phyloP scores from a whole-genome alignment of 2,113 vertebrate species.

The Gobio gobio region DNA sequence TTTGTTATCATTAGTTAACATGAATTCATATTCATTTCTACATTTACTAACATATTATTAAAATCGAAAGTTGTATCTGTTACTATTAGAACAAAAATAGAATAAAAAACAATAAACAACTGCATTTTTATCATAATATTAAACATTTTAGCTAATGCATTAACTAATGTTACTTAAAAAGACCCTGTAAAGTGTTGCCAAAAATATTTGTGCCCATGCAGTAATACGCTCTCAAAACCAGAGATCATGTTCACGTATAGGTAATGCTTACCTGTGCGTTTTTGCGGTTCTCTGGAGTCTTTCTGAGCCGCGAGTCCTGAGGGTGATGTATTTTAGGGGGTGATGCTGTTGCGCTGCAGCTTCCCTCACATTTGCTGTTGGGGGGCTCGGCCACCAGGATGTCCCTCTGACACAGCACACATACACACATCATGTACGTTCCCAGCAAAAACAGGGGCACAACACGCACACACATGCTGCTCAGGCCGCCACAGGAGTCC shows the following conservation, averaged over 20 bases:
- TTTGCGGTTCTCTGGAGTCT: conserved; percentile 36
- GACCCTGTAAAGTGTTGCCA: too few relatives aligned
- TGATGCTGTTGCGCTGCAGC: conserved; percentile 61
- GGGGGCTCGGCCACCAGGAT: conserved; percentile 72
- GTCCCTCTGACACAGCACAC: conserved; percentile 70
- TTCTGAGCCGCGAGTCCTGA: conserved; percentile 50
- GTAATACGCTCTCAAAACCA: background rate
- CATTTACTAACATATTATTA: conserved; percentile 48
- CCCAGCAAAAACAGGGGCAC: conserved; percentile 37
- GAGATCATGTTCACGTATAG: background rate
- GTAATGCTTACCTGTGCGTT: conserved; percentile 59
- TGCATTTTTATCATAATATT: too few relatives aligned
- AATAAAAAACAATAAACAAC: too few relatives aligned
- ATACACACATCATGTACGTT: conserved; percentile 54
- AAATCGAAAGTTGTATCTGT: background rate
- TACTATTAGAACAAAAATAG: background rate
- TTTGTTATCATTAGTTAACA: too few relatives aligned
- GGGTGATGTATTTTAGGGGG: conserved; percentile 38
- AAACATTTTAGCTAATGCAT: background rate
- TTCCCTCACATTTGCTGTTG: conserved; percentile 52
- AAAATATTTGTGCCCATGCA: background rate
- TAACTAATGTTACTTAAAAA: background rate
- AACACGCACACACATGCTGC: background rate
- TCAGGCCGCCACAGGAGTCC: background rate
- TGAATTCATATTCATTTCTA: conserved; percentile 5